Conservation (phyloP, 1,140 invertebrate genomes). For the Trissolcus basalis region DNA sequence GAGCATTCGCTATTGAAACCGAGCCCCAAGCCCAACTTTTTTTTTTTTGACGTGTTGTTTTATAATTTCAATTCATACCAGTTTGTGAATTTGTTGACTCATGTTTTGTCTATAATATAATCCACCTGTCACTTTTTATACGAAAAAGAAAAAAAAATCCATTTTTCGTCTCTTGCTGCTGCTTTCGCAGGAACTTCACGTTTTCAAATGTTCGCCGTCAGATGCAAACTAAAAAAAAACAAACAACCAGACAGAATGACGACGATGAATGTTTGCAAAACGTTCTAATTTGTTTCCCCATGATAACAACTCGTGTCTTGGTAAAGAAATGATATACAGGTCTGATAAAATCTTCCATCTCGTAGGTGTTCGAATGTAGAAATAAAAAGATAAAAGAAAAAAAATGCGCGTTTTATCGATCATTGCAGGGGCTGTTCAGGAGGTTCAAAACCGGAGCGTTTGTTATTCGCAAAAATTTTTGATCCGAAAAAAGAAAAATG, state of each 20-base stretch:
- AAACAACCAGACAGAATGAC: not conserved
- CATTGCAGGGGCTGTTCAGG: too few relatives aligned
- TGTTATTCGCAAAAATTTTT: too few relatives aligned
- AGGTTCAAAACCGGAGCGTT: too few relatives aligned
- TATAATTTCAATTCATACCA: slow-evolving; percentile 5
- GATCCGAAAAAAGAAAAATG: too few relatives aligned
- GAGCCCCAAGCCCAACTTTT: slow-evolving; percentile 14
- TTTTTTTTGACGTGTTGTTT: slow-evolving; percentile 10
- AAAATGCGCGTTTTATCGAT: too few relatives aligned
- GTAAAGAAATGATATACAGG: slow-evolving; percentile 34
- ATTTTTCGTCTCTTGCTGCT: not conserved
- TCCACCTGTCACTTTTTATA: slow-evolving; percentile 5
- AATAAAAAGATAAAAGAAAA: too few relatives aligned
- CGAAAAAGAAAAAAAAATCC: not conserved
- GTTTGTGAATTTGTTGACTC: slow-evolving; percentile 15
- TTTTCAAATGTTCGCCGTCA: not conserved
- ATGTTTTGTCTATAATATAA: slow-evolving; percentile 28
- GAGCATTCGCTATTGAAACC: slow-evolving; percentile 35
- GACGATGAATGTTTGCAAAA: slow-evolving; percentile 9
- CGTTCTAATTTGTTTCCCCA: too few relatives aligned
- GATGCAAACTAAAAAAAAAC: not conserved
- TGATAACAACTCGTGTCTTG: slow-evolving; percentile 18
- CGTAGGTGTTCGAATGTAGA: too few relatives aligned
- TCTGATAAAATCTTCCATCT: not conserved
- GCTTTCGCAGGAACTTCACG: not conserved